These are phyloP conservation scores for Nasonia vitripennis DNA, from an alignment of 1,140 invertebrate genomes.

Conservation along the genomic window DNA sequence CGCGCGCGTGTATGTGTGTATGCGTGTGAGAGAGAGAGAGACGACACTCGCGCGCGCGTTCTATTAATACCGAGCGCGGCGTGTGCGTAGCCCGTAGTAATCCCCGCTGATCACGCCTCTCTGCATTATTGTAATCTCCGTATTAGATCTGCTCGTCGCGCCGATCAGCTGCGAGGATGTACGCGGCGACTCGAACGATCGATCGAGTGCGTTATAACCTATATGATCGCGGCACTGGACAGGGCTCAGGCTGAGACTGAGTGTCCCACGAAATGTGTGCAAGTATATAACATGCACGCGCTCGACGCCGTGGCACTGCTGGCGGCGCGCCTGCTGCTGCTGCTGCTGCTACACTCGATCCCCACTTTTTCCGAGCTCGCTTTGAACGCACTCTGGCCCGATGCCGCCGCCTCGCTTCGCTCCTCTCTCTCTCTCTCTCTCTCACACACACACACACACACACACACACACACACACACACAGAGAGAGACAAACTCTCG, in stretches of 20 bases:
- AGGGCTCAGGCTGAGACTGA: background rate
- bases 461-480: too few species aligned
- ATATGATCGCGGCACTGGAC: background rate
- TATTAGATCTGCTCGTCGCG: background rate
- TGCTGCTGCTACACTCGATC: background rate
- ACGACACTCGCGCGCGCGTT: background rate
- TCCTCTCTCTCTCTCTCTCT: background rate
- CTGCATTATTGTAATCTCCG: too few species aligned
- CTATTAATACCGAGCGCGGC: conserved; percentile 6
- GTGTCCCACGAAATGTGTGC: too few species aligned
- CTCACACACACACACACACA: background rate
- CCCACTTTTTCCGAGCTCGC: background rate
- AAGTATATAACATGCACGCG: background rate
- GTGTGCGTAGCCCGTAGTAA: background rate
- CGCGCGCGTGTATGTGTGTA: too few species aligned
- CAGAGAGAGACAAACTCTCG: too few species aligned
- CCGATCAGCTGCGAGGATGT: background rate
- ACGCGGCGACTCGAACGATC: background rate
- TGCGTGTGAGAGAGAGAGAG: background rate
- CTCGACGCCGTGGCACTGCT: conserved; percentile 47
- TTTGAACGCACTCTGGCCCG: background rate
- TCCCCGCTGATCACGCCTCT: too few species aligned
- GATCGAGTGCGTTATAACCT: background rate
- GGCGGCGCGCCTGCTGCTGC: background rate
- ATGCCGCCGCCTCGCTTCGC: conserved; percentile 28